A percentile compares a stretch with the other conserved stretches of the same genome.
Conservation (phyloP, 2,113 vertebrate genomes). For the Arothron firmamentum region DNA sequence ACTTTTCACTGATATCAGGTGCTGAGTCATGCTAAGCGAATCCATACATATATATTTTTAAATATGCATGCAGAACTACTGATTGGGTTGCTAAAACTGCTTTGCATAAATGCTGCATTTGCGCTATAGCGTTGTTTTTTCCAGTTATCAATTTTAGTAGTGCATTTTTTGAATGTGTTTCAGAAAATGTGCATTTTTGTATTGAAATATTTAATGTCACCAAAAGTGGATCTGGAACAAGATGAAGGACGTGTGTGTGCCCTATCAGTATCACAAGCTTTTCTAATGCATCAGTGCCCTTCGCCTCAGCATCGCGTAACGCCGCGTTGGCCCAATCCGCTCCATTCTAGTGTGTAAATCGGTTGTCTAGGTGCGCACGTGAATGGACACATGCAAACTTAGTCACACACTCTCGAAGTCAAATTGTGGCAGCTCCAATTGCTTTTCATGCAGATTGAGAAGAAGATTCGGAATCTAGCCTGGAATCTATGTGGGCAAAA, state of each 20-base stretch:
- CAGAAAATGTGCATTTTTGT: too few species aligned
- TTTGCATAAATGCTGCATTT: too few species aligned
- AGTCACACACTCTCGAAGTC: conserved; percentile 46
- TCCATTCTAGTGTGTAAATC: conserved; percentile 53
- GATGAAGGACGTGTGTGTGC: conserved; percentile 13
- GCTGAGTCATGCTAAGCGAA: too few species aligned
- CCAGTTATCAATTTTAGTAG: too few species aligned
- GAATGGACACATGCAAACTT: conserved; percentile 15
- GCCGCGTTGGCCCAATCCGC: conserved; percentile 50
- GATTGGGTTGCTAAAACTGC: too few species aligned
- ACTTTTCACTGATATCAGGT: too few species aligned
- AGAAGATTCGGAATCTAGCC: conserved; percentile 56
- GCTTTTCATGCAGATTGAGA: conserved; percentile 59
- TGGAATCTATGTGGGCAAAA: conserved; percentile 54
- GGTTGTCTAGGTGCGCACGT: conserved; percentile 43
- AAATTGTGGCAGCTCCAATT: conserved; percentile 53
- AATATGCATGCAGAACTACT: too few species aligned
- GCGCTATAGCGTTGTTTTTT: too few species aligned
- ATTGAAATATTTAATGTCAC: not conserved
- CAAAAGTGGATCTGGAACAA: conserved; percentile 6
- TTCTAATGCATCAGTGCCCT: conserved; percentile 57
- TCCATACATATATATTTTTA: too few species aligned
- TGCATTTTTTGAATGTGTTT: too few species aligned
- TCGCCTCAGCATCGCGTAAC: conserved; percentile 50
- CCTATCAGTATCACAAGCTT: conserved; percentile 52